These are phyloP conservation scores for Gnatocerus cornutus DNA, from an alignment of 2,888 invertebrate species.

Conservation along the genomic window DNA sequence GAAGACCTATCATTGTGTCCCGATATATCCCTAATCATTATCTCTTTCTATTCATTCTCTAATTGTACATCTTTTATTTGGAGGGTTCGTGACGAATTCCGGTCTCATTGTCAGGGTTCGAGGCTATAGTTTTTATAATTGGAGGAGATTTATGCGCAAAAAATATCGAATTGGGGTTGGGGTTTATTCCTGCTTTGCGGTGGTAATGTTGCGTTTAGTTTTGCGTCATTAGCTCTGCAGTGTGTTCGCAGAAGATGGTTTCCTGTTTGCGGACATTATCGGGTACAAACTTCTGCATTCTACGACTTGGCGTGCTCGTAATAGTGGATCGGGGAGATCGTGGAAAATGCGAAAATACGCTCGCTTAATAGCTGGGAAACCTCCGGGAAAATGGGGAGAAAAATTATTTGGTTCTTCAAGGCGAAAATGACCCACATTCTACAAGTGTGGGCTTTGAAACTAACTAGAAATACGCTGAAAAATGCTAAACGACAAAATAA, in stretches of 20 bases:
- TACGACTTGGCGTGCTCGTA: slow-evolving; percentile 45
- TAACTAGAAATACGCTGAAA: too few relatives aligned
- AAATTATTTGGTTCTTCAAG: too few relatives aligned
- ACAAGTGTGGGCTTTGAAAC: too few relatives aligned
- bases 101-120: slow-evolving; percentile 8
- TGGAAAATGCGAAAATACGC: slow-evolving; percentile 8
- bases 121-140: slow-evolving; percentile 37
- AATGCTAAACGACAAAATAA: too few relatives aligned
- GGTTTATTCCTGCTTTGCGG: slow-evolving; percentile 19
- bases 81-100: slow-evolving; percentile 25
- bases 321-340: slow-evolving; percentile 14
- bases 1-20: slow-evolving; percentile 69
- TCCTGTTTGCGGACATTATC: slow-evolving; percentile 58
- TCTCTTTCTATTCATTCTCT: slow-evolving; percentile 68
- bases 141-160: slow-evolving; percentile 41
- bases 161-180: slow-evolving; percentile 7
- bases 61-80: slow-evolving; percentile 69
- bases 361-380: not conserved
- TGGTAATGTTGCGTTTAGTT: slow-evolving; percentile 55
- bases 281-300: slow-evolving; percentile 49
- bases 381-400: too few relatives aligned
- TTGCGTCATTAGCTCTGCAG: slow-evolving; percentile 60
- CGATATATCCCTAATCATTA: slow-evolving; percentile 71
- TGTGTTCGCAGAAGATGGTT: slow-evolving; percentile 60
- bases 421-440: too few relatives aligned